Evolutionary conservation across 2,797 vertebrate genomes (phyloP).

Genomic region (Anguilla obscura): DNA sequence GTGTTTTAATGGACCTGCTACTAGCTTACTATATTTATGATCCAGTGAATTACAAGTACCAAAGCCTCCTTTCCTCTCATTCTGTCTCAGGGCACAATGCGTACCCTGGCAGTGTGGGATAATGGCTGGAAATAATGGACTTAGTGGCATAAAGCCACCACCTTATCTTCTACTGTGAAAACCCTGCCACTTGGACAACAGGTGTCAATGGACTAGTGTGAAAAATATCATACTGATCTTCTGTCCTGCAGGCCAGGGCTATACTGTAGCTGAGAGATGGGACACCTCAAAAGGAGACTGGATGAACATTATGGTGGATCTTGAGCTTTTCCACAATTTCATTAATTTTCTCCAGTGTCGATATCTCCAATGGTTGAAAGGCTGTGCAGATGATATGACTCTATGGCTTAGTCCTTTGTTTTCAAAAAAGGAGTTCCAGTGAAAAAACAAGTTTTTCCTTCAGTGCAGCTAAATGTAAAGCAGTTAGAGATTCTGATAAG

Average conservation of each 20-base stretch:
- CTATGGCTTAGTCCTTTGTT: not conserved
- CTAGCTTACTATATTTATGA: not conserved
- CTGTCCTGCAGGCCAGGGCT: not conserved
- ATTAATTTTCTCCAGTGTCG: not conserved
- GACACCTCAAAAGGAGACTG: not conserved
- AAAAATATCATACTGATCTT: not conserved
- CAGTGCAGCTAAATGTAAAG: not conserved
- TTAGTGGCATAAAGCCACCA: constrained; percentile 2
- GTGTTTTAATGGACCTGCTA: not conserved
- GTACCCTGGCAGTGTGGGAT: not conserved
- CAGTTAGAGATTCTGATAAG: not conserved
- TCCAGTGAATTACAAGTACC: not conserved
- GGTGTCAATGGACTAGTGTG: not conserved
- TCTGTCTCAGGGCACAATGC: no score
- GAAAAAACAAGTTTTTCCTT: not conserved
- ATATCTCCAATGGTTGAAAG: not conserved
- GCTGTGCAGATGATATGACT: not conserved
- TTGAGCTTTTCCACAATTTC: not conserved
- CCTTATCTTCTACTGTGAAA: not conserved
- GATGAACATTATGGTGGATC: not conserved
- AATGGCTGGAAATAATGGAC: constrained; percentile 6
- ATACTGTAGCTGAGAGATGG: not conserved
- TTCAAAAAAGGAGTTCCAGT: not conserved
- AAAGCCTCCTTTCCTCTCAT: not conserved
- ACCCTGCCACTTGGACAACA: not conserved